Conservation (phyloP, 2,113 vertebrate genomes). For the Orientallactaga bullata region DNA sequence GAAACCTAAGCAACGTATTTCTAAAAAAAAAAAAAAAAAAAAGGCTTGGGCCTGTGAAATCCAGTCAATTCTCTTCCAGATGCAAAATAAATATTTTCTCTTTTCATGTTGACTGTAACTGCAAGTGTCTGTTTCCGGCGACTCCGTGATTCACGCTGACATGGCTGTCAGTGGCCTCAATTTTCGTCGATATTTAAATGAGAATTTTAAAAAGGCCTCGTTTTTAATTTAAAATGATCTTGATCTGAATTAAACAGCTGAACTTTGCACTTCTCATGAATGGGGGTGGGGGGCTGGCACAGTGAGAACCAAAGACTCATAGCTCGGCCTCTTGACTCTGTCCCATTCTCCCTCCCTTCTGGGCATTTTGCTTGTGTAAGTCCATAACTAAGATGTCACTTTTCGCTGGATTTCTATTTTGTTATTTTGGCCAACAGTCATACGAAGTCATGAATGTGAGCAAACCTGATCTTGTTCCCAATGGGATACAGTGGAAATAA, state of each 20-base stretch:
- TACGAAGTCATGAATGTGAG: slow-evolving; percentile 44
- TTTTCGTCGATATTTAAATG: slow-evolving; percentile 69
- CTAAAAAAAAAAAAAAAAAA: background rate
- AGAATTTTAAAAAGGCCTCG: slow-evolving; percentile 70
- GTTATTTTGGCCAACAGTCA: slow-evolving; percentile 80
- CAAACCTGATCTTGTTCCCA: slow-evolving; percentile 74
- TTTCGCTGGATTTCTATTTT: slow-evolving; percentile 76
- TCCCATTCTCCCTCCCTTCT: background rate
- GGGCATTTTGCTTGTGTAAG: slow-evolving; percentile 31
- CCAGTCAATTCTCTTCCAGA: background rate
- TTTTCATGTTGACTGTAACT: slow-evolving; percentile 55
- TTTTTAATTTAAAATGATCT: slow-evolving; percentile 73
- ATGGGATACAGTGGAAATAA: slow-evolving; percentile 68
- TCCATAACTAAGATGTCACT: slow-evolving; percentile 77
- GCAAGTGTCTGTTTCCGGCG: slow-evolving; percentile 41
- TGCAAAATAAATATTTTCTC: slow-evolving; percentile 56
- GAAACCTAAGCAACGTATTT: slow-evolving; percentile 37
- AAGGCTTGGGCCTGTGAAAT: background rate
- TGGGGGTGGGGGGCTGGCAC: background rate
- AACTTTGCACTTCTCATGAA: slow-evolving; percentile 29
- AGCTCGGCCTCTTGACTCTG: slow-evolving; percentile 61
- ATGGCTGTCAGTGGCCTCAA: slow-evolving; percentile 63
- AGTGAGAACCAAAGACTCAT: background rate
- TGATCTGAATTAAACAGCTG: slow-evolving; percentile 54
- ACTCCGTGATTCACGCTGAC: slow-evolving; percentile 55